Percentiles rank a stretch among this genome's conserved stretches.
phyloP scores from a whole-genome alignment of 2,113 vertebrate genomes.

The Cyanoramphus novaezelandiae region DNA sequence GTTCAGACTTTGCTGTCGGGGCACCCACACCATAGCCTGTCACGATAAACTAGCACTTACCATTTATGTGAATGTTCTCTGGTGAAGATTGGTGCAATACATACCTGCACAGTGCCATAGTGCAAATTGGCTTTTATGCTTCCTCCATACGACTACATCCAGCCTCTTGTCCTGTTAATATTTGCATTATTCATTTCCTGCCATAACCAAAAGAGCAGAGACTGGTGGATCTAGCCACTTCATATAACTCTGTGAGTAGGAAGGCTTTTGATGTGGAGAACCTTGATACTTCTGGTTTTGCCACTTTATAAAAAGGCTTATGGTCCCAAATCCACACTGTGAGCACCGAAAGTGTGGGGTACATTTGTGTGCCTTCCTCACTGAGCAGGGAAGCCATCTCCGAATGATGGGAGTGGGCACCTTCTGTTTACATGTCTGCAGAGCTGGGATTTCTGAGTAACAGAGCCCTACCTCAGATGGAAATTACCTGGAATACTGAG shows the following conservation, averaged over 20 bases:
- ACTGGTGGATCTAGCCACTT: background rate
- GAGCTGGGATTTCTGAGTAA: background rate
- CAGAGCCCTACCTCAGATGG: background rate
- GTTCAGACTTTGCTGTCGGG: background rate
- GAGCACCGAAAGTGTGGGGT: background rate
- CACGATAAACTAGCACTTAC: background rate
- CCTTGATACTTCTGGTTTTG: background rate
- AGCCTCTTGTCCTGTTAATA: background rate
- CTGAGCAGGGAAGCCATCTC: background rate
- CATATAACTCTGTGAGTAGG: background rate
- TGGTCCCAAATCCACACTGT: background rate
- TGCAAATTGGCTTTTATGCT: background rate
- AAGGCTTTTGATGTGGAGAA: background rate
- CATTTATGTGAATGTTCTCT: background rate
- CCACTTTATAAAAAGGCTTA: background rate
- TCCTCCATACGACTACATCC: background rate
- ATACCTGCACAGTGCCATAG: rapidly evolving
- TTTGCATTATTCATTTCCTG: background rate
- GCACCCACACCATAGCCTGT: background rate
- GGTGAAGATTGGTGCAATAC: background rate
- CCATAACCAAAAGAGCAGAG: background rate
- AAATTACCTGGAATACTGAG: conserved; percentile 51
- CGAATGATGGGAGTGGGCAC: rapidly evolving
- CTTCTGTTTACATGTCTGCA: background rate
- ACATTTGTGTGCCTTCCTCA: background rate